Conservation (phyloP, 2,113 vertebrate species). For the Caretta caretta region DNA sequence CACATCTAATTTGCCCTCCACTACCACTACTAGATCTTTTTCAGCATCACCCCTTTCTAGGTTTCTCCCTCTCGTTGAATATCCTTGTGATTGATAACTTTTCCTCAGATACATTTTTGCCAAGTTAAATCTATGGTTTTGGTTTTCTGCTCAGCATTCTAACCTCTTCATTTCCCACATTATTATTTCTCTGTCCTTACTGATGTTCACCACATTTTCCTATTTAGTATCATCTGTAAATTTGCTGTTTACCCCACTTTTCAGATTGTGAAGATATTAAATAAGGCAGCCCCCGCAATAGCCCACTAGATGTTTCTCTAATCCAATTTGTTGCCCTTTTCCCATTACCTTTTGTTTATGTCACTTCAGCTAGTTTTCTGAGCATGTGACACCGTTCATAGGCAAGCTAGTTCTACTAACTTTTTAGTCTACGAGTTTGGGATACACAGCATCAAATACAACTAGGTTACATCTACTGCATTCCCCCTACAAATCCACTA, state of each 20-base stretch:
- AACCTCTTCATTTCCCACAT: background rate
- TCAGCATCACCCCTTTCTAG: background rate
- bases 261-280: background rate
- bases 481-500: background rate
- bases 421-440: background rate
- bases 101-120: background rate
- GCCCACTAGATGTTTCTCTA: background rate
- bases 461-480: background rate
- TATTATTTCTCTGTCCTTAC: background rate
- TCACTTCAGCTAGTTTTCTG: background rate
- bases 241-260: background rate
- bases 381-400: background rate
- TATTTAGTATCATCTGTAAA: background rate
- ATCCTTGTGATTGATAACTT: background rate
- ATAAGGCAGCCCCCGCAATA: background rate
- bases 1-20: conserved; percentile 4
- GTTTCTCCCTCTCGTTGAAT: background rate
- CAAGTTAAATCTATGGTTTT: background rate
- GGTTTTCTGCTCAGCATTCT: background rate
- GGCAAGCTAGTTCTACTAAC: background rate
- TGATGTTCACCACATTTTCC: background rate
- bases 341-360: background rate
- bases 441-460: background rate
- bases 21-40: background rate
- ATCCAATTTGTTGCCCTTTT: background rate